Conservation (phyloP, 2,797 vertebrate species). For the Spondyliosoma cantharus region DNA sequence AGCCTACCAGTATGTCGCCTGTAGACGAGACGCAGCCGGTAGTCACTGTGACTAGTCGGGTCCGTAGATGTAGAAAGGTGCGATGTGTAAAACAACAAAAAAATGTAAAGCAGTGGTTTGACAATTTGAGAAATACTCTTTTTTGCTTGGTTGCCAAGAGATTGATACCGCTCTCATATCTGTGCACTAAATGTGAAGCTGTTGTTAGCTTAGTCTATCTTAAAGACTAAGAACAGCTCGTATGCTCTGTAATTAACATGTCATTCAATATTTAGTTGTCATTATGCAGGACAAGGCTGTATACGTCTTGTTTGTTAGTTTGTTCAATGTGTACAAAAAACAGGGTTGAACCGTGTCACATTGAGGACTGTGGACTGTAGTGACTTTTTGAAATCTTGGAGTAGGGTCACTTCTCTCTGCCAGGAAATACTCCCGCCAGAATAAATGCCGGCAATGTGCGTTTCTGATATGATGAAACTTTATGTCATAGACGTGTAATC, state of each 20-base stretch:
- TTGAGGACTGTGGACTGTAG: not conserved
- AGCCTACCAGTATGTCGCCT: constrained; percentile 75
- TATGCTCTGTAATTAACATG: too few species aligned
- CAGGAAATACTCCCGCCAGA: not conserved
- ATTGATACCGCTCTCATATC: not conserved
- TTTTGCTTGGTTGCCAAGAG: not conserved
- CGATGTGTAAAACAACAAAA: constrained; percentile 61
- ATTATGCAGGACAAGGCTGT: too few species aligned
- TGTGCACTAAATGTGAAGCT: not conserved
- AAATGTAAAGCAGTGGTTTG: constrained; percentile 1
- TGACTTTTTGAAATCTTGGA: not conserved
- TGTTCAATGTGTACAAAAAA: not conserved
- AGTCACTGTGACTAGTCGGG: constrained; percentile 7
- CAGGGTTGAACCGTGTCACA: too few species aligned
- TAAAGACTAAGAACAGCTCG: not conserved
- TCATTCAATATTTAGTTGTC: too few species aligned
- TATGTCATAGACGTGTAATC: too few species aligned
- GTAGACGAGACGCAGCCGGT: not conserved
- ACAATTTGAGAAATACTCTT: not conserved
- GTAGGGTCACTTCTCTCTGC: not conserved
- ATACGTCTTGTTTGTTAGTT: not conserved
- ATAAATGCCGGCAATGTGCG: too few species aligned
- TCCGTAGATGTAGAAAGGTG: constrained; percentile 59
- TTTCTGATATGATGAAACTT: too few species aligned
- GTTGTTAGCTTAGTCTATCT: not conserved